A percentile compares a stretch with the other conserved stretches of the same genome.
Conservation (phyloP, 2,888 invertebrate species). For the Drosophila neonasuta region DNA sequence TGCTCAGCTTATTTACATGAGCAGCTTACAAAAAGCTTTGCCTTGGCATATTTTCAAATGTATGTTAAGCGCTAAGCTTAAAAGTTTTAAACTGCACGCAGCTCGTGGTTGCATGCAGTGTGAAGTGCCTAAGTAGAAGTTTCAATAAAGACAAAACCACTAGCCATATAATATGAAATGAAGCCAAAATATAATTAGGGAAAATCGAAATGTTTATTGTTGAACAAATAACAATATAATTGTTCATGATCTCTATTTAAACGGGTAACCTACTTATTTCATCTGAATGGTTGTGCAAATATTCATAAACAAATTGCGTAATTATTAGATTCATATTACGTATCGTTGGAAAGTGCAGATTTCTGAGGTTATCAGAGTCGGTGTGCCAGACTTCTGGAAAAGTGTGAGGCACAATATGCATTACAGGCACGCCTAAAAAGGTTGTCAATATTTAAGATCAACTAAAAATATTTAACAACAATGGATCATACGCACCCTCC, state of each 20-base stretch:
- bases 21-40: constrained; percentile 6
- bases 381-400: constrained; percentile 97
- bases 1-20: not conserved
- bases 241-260: not conserved
- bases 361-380: constrained; percentile 86
- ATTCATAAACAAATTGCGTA: constrained; percentile 37
- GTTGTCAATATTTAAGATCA: not conserved
- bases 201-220: no score
- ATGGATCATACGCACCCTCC: constrained; percentile 72
- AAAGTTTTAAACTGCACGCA: not conserved
- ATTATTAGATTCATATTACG: constrained; percentile 50
- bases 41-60: not conserved
- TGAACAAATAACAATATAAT: no score
- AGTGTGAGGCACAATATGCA: constrained; percentile 95
- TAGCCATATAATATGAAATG: no score
- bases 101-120: no score
- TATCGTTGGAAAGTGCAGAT: constrained; percentile 55
- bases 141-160: no score
- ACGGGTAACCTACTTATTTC: not conserved
- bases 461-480: constrained; percentile 22
- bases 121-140: no score
- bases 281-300: constrained; percentile 13
- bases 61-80: not conserved
- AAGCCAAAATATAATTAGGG: no score
- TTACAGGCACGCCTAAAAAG: constrained; percentile 83